A percentile compares a stretch with the other conserved stretches of the same genome.
Conservation (phyloP, 2,113 vertebrate genomes). For the Gobiocypris rarus region DNA sequence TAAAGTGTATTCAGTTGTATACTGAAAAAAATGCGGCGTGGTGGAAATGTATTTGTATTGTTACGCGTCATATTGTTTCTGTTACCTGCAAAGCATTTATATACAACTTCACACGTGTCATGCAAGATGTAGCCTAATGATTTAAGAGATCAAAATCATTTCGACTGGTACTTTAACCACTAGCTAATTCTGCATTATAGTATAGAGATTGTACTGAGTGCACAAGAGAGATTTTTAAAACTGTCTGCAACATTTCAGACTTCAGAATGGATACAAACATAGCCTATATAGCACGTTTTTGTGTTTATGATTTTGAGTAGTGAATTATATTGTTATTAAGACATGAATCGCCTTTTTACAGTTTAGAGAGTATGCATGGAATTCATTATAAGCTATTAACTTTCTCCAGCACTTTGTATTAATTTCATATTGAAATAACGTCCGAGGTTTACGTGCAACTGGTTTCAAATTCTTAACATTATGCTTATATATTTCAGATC, state of each 20-base stretch:
- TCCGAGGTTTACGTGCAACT: conserved; percentile 28
- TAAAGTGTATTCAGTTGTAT: conserved; percentile 36
- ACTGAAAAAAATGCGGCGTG: conserved; percentile 36
- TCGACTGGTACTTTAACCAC: conserved; percentile 28
- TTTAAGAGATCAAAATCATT: conserved; percentile 24
- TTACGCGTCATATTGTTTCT: conserved; percentile 43
- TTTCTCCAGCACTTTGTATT: conserved; percentile 52
- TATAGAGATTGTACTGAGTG: conserved; percentile 22
- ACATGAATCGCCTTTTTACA: conserved; percentile 79
- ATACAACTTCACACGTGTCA: conserved; percentile 11
- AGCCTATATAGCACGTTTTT: conserved; percentile 23
- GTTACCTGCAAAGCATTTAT: conserved; percentile 12
- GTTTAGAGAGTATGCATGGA: conserved; percentile 85
- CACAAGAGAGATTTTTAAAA: conserved; percentile 4
- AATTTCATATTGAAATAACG: conserved; percentile 63
- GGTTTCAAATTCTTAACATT: conserved; percentile 36
- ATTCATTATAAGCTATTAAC: conserved; percentile 44
- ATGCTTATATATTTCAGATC: conserved; percentile 16
- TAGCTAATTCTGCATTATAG: conserved; percentile 25
- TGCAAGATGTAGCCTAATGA: conserved; percentile 22
- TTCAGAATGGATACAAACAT: conserved; percentile 19
- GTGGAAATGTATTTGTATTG: conserved; percentile 49
- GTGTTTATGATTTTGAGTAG: conserved; percentile 24
- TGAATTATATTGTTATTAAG: conserved; percentile 13
- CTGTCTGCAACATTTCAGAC: conserved; percentile 33